Base-by-base conservation (phyloP, 2,113 vertebrate genomes). In the Zosterops lateralis region DNA sequence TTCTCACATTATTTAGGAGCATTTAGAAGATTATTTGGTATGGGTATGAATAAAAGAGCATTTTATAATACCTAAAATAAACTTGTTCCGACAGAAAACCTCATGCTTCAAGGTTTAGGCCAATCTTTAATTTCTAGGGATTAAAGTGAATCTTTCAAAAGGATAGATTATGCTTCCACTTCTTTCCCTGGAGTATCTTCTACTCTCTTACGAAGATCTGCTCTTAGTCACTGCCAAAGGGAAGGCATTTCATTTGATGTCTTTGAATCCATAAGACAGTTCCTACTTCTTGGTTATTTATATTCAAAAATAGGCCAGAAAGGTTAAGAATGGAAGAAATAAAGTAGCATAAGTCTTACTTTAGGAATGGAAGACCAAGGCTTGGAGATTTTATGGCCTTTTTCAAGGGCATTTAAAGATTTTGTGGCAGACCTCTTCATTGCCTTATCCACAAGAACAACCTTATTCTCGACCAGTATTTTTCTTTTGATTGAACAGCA, bases 111-210 rank as follows among this genome's bases (percentile, higher is more conserved):
- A 53, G 47, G 65, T 91, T 94, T 91, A 93, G 75, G 87, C 80
- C 75, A 91, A 57, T 64, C 67, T 91, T 50, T 95, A 95, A 97
- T 87, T 94, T 95, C 84, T 88, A 86, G 87, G 71, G 79, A 95
- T 95, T 97, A 83, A 68, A 85, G 25, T 48, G 51, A 84, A 64
- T 80, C 64, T 89, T 92, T 95, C 81, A 74, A 64, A 62, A 87
- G 17, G 18, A 47, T 70, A 62, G 81, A 95, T 90, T 92, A 87
- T 87, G 47, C 71, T 76, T 62, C 51, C 1, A 7, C 40, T 88
- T 50, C 47, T 68, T 91, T 90, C 93, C 83, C 87, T 57, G 40
- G 71, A 93, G 87, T 78, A 64, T 74, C 60, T 87, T 88, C 54
- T 50, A 24, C 72, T 71, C 60, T 74, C 17, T 95, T 95, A 73